Percentiles rank a stretch among this genome's conserved stretches.
Evolutionary conservation across 2,888 invertebrate genomes (phyloP).

Genomic region (Thalpophila matura): DNA sequence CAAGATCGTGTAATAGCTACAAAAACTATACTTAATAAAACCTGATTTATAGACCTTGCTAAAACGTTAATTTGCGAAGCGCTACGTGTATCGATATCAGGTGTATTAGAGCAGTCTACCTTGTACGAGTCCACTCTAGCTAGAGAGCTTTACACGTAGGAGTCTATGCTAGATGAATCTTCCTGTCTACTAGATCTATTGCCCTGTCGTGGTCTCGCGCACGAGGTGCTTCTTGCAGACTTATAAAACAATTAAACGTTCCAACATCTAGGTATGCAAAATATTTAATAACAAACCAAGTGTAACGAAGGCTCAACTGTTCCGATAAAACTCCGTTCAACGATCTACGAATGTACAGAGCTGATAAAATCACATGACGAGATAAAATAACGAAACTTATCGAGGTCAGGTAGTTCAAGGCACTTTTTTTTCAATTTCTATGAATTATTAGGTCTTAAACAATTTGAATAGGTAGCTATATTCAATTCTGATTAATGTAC

Average conservation of each 20-base stretch:
- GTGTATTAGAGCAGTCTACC: too few species aligned
- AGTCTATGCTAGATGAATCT: background rate
- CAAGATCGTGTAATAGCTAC: background rate
- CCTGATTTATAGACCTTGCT: background rate
- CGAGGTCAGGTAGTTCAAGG: slow-evolving; percentile 50
- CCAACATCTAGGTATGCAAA: background rate
- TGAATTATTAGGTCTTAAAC: background rate
- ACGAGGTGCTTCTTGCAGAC: background rate
- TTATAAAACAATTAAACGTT: background rate
- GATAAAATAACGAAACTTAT: slow-evolving; percentile 39
- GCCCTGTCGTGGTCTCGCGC: too few species aligned
- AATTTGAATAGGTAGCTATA: too few species aligned
- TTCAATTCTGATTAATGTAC: too few species aligned
- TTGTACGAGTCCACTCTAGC: background rate
- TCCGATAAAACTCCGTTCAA: slow-evolving; percentile 17
- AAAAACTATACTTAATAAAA: background rate
- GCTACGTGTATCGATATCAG: too few species aligned
- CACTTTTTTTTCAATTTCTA: slow-evolving; percentile 28
- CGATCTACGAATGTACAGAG: slow-evolving; percentile 7
- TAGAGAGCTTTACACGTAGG: background rate
- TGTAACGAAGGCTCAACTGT: slow-evolving; percentile 7
- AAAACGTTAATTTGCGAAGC: too few species aligned
- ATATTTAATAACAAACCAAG: slow-evolving; percentile 8
- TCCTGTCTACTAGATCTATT: background rate
- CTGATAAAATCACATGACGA: slow-evolving; percentile 47